Evolutionary conservation across 2,113 vertebrate genomes (phyloP).

Genomic region (Crotalus horridus): DNA sequence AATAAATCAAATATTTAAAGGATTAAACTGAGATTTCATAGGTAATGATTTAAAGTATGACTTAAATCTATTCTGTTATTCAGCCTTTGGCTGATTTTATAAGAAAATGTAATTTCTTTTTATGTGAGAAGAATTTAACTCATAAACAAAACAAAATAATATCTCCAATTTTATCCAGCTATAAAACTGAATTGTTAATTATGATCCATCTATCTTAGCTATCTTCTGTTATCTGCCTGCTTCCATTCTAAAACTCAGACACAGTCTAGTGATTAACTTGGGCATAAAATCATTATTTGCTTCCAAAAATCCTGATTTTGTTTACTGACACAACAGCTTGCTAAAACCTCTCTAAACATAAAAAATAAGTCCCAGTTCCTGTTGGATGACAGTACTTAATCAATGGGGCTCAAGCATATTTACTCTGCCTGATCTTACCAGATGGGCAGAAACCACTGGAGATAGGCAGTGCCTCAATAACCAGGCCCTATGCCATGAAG

Average conservation of each 20-base stretch:
- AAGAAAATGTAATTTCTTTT: not conserved
- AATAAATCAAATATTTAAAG: not conserved
- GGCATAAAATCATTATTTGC: constrained; percentile 7
- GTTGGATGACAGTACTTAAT: not conserved
- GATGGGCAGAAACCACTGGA: not conserved
- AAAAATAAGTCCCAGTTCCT: not conserved
- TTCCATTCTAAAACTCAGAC: not conserved
- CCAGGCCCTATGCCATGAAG: not conserved
- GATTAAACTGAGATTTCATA: not conserved
- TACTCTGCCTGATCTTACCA: not conserved
- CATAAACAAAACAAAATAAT: not conserved
- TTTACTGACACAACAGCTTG: not conserved
- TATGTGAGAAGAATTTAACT: too few relatives aligned
- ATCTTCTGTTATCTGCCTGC: not conserved
- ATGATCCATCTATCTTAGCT: not conserved
- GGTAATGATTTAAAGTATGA: not conserved
- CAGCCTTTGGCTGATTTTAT: not conserved
- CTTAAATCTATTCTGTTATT: not conserved
- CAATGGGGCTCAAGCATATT: not conserved
- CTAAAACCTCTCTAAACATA: not conserved
- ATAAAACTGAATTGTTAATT: not conserved
- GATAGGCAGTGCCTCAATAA: not conserved
- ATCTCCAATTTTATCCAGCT: not conserved
- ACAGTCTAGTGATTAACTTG: not conserved
- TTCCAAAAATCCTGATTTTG: not conserved